Evolutionary conservation across 1,140 invertebrate genomes (phyloP).

Genomic region (Drosophila triauraria): DNA sequence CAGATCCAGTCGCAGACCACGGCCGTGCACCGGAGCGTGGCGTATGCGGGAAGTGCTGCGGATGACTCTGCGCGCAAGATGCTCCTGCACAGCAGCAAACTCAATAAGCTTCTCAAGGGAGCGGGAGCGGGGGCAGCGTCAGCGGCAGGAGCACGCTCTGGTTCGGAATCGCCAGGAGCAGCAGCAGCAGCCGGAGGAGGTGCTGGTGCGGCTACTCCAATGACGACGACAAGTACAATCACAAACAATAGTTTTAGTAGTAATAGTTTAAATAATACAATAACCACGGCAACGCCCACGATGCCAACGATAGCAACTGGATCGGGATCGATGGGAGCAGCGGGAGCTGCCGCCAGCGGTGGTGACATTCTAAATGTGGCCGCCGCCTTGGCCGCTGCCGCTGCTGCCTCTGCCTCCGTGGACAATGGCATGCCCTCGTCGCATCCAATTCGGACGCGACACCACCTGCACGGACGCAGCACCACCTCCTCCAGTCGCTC

Average conservation of each 20-base stretch:
- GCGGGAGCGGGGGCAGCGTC: conserved; percentile 39
- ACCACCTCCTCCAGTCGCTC: conserved; percentile 86
- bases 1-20: conserved; percentile 67
- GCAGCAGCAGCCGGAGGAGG: conserved; percentile 50
- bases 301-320: conserved; percentile 71
- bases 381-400: conserved; percentile 81
- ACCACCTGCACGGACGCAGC: conserved; percentile 78
- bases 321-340: conserved; percentile 17
- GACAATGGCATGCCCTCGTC: conserved; percentile 55
- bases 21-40: conserved; percentile 86
- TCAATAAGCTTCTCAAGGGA: conserved; percentile 85
- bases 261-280: conserved; percentile 84
- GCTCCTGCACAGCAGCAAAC: conserved; percentile 85
- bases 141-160: conserved; percentile 57
- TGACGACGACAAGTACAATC: conserved; percentile 85
- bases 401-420: conserved; percentile 82
- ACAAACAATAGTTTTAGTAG: conserved; percentile 85
- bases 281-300: conserved; percentile 77
- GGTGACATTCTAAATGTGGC: conserved; percentile 81
- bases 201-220: conserved; percentile 40
- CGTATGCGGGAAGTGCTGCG: conserved; percentile 86
- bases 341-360: conserved; percentile 33
- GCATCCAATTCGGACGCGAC: conserved; percentile 52
- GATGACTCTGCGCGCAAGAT: conserved; percentile 85
- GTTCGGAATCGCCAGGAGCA: conserved; percentile 74